These are phyloP conservation scores for Poeciliopsis presidionis DNA, from an alignment of 2,797 vertebrate genomes.

Conservation along the genomic window DNA sequence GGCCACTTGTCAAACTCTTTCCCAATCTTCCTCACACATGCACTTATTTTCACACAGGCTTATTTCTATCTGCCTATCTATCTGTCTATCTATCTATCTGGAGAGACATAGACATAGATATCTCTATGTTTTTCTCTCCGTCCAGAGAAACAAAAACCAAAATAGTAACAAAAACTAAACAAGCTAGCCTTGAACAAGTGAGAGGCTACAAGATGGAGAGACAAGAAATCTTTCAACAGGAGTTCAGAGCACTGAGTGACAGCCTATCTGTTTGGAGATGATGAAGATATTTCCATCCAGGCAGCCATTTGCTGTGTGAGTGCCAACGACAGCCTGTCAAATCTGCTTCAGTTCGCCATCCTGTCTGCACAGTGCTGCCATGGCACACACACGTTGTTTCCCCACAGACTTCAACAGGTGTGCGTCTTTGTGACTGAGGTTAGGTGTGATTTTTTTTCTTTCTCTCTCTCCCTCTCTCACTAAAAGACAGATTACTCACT, in stretches of 20 bases:
- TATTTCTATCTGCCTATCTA: neutral
- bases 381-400: conserved; percentile 29
- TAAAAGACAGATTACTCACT: conserved; percentile 5
- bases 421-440: conserved; percentile 26
- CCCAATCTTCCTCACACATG: conserved; percentile 45
- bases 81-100: neutral
- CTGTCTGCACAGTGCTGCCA: conserved; percentile 48
- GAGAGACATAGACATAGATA: too few species aligned
- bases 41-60: conserved; percentile 8
- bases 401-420: conserved; percentile 61
- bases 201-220: neutral
- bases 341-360: conserved; percentile 65
- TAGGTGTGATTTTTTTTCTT: conserved; percentile 13
- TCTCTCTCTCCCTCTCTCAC: conserved; percentile 23
- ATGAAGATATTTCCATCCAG: conserved; percentile 77
- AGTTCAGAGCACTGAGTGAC: conserved; percentile 57
- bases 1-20: conserved; percentile 67
- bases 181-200: conserved; percentile 27
- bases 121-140: conserved; percentile 12
- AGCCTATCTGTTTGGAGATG: conserved; percentile 67
- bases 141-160: conserved; percentile 12
- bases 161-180: conserved; percentile 31
- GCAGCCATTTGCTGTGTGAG: conserved; percentile 70
- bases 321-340: conserved; percentile 70
- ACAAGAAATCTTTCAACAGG: conserved; percentile 43